Evolutionary conservation across 2,113 vertebrate species (phyloP), one percentile per base, ranked within the genome.

Genomic region (Athene cunicularia): DNA sequence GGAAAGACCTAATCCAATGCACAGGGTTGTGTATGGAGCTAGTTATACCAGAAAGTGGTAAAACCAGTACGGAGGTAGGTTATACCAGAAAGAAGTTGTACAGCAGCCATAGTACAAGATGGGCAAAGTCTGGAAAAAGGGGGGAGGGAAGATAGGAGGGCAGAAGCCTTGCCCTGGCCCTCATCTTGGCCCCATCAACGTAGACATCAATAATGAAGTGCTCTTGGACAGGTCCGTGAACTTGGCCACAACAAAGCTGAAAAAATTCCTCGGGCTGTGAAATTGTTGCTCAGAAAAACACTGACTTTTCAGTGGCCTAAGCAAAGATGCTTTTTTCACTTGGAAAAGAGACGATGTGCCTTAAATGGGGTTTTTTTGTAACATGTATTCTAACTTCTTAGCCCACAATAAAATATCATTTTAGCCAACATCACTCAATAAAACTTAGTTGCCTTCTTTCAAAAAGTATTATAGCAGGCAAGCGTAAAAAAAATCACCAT

Each of bases 261-360:
- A 84, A 75, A 55, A 39, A 45, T 27, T 64, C 19, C 8, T 6
- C 4, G 5, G 32, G 4, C 8, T 79, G 17, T 37, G 24, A 80
- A 77, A 49, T 4, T 17, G 2, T 41, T 49, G 28, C 1, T 4
- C 12, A 67, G 52, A 77, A 86, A 63, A 77, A 1, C 47, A 41
- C 4, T 39, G 28, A 41, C 23, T 68, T 83, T 55, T 73, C 33
- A 73, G 20, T 35, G 18, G 11, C 15, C 45, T 39, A 39, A 66
- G 12, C 3, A 83, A 83, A 60, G 20, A 56, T 24, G 12, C 0
- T 41, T 81, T 73, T 73, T 80, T 52, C 18, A 49, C 19, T 67
- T 35, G 16, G 5, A 55, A 85, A 90, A 49, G 1, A 45, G 21
- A 15, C 0, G 1, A 17, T n/a, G 22, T 37, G 2, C 2, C 18